phyloP scores from a whole-genome alignment of 1,140 invertebrate species.

The Drosophila mojavensis region DNA sequence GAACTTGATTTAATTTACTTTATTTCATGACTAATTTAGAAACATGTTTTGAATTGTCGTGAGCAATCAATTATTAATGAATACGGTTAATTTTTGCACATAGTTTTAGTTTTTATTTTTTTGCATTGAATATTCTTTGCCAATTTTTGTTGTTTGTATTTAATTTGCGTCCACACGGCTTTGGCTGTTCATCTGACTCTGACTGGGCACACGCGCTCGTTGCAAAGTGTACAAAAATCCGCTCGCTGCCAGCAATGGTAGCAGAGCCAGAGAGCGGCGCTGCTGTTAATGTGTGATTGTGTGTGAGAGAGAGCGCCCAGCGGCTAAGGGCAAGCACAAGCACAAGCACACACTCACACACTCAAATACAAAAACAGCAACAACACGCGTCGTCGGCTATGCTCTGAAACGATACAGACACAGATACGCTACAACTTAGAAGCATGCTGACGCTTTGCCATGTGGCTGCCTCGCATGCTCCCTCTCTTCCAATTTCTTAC shows the following conservation, averaged over 20 bases:
- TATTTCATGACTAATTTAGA: conserved; percentile 5
- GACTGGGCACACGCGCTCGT: conserved; percentile 55
- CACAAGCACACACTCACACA: conserved; percentile 55
- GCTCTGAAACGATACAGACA: conserved; percentile 32
- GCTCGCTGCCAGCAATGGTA: conserved; percentile 28
- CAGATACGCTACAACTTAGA: conserved; percentile 34
- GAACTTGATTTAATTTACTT: conserved; percentile 4
- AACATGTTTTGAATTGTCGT: conserved; percentile 23
- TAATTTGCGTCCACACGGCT: conserved; percentile 43
- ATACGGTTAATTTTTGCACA: conserved; percentile 1
- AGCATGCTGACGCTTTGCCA: conserved; percentile 31
- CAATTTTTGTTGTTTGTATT: conserved; percentile 45
- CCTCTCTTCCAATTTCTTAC: neutral
- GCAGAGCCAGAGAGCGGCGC: conserved; percentile 14
- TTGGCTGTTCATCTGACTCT: conserved; percentile 59
- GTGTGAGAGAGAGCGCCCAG: conserved; percentile 17
- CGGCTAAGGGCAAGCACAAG: conserved; percentile 53
- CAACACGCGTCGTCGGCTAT: conserved; percentile 15
- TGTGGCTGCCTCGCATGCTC: conserved; percentile 22
- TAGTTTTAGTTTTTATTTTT: neutral
- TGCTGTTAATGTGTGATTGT: neutral
- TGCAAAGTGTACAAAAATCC: conserved; percentile 62
- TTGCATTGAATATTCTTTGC: conserved; percentile 21
- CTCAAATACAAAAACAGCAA: conserved; percentile 23
- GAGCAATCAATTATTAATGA: conserved; percentile 5